These are phyloP conservation scores for Paedocypris sp. DNA, from an alignment of 2,113 vertebrate genomes.

Conservation along the genomic window DNA sequence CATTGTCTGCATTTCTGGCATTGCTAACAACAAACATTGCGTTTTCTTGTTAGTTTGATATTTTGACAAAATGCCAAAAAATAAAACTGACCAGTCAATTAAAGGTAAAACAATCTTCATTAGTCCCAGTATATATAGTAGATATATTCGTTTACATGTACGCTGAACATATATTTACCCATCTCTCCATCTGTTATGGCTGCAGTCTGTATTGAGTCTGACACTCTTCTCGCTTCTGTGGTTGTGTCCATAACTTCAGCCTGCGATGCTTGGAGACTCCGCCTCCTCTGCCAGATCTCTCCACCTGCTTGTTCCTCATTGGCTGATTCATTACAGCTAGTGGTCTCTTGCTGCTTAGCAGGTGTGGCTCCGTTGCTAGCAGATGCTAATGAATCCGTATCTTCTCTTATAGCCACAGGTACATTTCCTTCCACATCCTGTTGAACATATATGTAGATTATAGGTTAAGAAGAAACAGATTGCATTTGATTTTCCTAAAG, in stretches of 20 bases:
- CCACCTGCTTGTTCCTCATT: slow-evolving; percentile 44
- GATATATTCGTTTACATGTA: not conserved
- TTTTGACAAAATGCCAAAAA: too few species aligned
- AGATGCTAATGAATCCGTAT: slow-evolving; percentile 12
- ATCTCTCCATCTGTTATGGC: slow-evolving; percentile 54
- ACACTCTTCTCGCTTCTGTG: slow-evolving; percentile 36
- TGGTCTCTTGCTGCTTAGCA: slow-evolving; percentile 7
- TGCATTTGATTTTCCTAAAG: not conserved
- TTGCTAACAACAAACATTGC: too few species aligned
- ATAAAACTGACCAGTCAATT: too few species aligned
- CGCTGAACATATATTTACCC: slow-evolving; percentile 31
- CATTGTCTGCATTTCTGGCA: too few species aligned
- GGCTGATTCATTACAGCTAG: not conserved
- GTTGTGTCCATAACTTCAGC: slow-evolving; percentile 49
- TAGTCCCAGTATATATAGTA: too few species aligned
- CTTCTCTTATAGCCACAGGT: slow-evolving; percentile 50
- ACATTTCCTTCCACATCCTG: slow-evolving; percentile 49
- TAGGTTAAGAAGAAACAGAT: not conserved
- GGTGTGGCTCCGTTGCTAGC: slow-evolving; percentile 33
- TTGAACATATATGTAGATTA: not conserved
- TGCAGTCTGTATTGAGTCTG: slow-evolving; percentile 42
- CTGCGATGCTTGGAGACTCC: slow-evolving; percentile 58
- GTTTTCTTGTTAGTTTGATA: too few species aligned
- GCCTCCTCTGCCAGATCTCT: slow-evolving; percentile 77
- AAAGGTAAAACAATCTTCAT: too few species aligned